A percentile compares a stretch with the other conserved stretches of the same genome.
phyloP scores from a whole-genome alignment of 2,797 vertebrate genomes.

The Clarias fuscus region DNA sequence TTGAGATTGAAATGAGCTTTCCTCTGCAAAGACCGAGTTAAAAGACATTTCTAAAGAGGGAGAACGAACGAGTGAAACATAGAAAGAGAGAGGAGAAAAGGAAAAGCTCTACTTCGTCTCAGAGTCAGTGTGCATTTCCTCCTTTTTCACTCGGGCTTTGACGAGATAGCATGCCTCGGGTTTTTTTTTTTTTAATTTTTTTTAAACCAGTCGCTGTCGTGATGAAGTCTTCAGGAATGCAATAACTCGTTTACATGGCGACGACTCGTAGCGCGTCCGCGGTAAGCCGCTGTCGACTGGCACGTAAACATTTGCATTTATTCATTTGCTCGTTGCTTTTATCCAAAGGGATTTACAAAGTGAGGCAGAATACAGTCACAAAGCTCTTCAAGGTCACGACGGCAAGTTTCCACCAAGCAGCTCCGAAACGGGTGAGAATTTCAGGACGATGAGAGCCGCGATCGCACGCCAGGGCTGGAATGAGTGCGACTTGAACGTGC shows the following conservation, averaged over 20 bases:
- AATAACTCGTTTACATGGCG: conserved; percentile 15
- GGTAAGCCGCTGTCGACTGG: conserved; percentile 9
- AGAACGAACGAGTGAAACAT: conserved; percentile 33
- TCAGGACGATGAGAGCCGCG: background rate
- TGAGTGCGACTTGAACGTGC: background rate
- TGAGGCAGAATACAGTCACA: background rate
- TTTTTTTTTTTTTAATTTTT: background rate
- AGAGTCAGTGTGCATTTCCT: conserved; percentile 22
- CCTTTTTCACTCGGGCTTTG: conserved; percentile 15
- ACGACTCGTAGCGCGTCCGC: background rate
- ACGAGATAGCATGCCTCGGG: background rate
- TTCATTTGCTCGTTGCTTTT: conserved; percentile 15
- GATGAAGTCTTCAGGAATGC: conserved; percentile 22
- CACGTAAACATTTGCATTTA: conserved; percentile 25
- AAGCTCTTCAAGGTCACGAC: background rate
- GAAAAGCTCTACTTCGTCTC: conserved; percentile 9
- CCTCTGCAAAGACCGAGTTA: conserved; percentile 67
- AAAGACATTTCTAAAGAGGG: conserved; percentile 66
- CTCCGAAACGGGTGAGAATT: background rate
- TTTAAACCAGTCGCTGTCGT: background rate
- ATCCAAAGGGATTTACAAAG: conserved; percentile 26
- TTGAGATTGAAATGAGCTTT: conserved; percentile 80
- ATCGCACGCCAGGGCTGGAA: background rate
- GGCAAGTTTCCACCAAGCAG: background rate
- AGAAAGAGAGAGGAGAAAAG: conserved; percentile 16